These are phyloP conservation scores for Conus ventricosus DNA, from an alignment of 1,140 invertebrate genomes.

Conservation along the genomic window DNA sequence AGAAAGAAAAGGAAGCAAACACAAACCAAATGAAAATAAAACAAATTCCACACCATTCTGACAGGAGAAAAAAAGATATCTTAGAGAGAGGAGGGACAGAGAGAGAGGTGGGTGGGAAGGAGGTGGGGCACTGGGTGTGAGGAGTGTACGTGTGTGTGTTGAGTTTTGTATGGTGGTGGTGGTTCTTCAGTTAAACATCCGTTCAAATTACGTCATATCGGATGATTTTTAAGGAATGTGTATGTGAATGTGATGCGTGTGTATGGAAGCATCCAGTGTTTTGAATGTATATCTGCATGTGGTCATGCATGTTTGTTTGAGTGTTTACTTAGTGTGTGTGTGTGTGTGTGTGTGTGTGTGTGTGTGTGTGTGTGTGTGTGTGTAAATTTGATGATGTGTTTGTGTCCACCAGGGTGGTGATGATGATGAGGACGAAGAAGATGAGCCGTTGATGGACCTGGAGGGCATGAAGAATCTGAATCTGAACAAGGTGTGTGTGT, in stretches of 20 bases:
- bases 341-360: constrained; percentile 3
- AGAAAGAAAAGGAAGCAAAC: too few species aligned
- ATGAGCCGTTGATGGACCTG: constrained; percentile 71
- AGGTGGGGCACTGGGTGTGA: not conserved
- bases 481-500: constrained; percentile 64
- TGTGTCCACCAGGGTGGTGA: constrained; percentile 53
- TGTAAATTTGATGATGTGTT: not conserved
- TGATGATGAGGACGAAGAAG: constrained; percentile 69
- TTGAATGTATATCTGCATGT: not conserved
- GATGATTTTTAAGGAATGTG: not conserved
- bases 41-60: too few species aligned
- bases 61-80: too few species aligned
- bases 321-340: not conserved
- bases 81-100: too few species aligned
- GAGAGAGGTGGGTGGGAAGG: too few species aligned
- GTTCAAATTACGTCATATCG: too few species aligned
- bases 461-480: constrained; percentile 67
- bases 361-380: constrained; percentile 1
- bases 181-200: too few species aligned
- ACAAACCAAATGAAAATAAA: too few species aligned
- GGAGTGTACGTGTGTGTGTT: not conserved
- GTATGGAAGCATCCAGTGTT: not conserved
- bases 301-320: not conserved
- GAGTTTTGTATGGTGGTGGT: not conserved
- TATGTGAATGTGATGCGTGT: not conserved